phyloP scores from a whole-genome alignment of 2,113 vertebrate species.

The Serinus canaria region DNA sequence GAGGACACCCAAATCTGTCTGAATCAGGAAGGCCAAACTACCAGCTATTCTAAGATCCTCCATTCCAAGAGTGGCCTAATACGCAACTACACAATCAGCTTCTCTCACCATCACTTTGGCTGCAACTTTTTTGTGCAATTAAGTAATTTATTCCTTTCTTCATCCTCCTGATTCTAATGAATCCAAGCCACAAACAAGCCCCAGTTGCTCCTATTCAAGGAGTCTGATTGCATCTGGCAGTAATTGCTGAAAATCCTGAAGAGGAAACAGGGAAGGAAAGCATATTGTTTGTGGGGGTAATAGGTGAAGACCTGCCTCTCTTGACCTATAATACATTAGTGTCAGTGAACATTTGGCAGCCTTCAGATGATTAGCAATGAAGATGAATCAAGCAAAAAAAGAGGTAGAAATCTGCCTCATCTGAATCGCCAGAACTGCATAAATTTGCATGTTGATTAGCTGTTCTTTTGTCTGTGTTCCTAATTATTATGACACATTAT shows the following conservation, averaged over 20 bases:
- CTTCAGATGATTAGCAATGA: slow-evolving; percentile 89
- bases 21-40: slow-evolving; percentile 91
- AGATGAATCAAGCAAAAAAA: slow-evolving; percentile 88
- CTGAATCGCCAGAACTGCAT: slow-evolving; percentile 89
- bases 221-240: slow-evolving; percentile 98
- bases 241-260: slow-evolving; percentile 98
- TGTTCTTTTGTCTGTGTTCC: slow-evolving; percentile 92
- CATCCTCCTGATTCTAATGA: slow-evolving; percentile 98
- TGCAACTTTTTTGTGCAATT: slow-evolving; percentile 99
- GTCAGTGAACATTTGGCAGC: slow-evolving; percentile 92
- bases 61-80: slow-evolving; percentile 95
- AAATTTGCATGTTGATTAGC: slow-evolving; percentile 97
- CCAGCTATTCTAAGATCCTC: slow-evolving; percentile 98
- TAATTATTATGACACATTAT: slow-evolving; percentile 99
- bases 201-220: slow-evolving; percentile 98
- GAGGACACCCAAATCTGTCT: slow-evolving; percentile 95
- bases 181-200: slow-evolving; percentile 99
- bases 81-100: slow-evolving; percentile 87
- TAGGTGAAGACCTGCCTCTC: slow-evolving; percentile 94
- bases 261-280: slow-evolving; percentile 89
- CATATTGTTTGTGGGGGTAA: slow-evolving; percentile 92
- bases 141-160: slow-evolving; percentile 99
- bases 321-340: slow-evolving; percentile 96
- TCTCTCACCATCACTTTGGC: slow-evolving; percentile 87
- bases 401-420: slow-evolving; percentile 86